Conservation (phyloP, 1,140 invertebrate genomes). For the Drosophila bocki region DNA sequence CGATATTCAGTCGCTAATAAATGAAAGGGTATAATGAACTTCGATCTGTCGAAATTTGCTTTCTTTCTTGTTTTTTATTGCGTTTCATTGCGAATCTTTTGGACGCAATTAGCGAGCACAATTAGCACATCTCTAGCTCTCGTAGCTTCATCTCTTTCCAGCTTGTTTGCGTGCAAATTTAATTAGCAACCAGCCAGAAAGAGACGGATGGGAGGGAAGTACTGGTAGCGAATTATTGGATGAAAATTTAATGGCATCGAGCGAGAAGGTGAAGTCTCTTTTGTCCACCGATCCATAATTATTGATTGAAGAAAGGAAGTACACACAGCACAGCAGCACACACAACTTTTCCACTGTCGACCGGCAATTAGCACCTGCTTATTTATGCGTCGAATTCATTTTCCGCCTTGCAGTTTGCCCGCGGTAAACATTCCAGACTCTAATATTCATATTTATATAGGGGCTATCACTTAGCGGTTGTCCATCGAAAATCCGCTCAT, state of each 20-base stretch:
- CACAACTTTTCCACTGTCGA: constrained; percentile 54
- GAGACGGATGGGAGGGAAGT: constrained; percentile 8
- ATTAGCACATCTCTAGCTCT: constrained; percentile 73
- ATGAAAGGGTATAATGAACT: background rate
- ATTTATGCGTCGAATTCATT: constrained; percentile 61
- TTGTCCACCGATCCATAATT: constrained; percentile 19
- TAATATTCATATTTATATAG: constrained; percentile 9
- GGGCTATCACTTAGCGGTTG: constrained; percentile 21
- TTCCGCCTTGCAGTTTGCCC: constrained; percentile 38
- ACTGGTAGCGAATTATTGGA: constrained; percentile 20
- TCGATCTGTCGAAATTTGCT: background rate
- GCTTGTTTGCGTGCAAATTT: constrained; percentile 56
- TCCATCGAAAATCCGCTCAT: constrained; percentile 24
- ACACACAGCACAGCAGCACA: background rate
- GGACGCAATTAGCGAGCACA: constrained; percentile 62
- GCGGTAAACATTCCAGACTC: constrained; percentile 22
- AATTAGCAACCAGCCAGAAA: constrained; percentile 52
- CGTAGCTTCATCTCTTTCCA: constrained; percentile 12
- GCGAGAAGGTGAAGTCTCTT: constrained; percentile 12
- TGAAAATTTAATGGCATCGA: constrained; percentile 32
- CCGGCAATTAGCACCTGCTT: constrained; percentile 53
- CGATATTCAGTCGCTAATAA: background rate
- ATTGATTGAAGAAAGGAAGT: constrained; percentile 31
- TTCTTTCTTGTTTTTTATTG: constrained; percentile 7
- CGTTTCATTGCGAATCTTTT: constrained; percentile 54